These are phyloP conservation scores for Tor tambroides DNA, from an alignment of 2,113 vertebrate species.

Conservation along the genomic window DNA sequence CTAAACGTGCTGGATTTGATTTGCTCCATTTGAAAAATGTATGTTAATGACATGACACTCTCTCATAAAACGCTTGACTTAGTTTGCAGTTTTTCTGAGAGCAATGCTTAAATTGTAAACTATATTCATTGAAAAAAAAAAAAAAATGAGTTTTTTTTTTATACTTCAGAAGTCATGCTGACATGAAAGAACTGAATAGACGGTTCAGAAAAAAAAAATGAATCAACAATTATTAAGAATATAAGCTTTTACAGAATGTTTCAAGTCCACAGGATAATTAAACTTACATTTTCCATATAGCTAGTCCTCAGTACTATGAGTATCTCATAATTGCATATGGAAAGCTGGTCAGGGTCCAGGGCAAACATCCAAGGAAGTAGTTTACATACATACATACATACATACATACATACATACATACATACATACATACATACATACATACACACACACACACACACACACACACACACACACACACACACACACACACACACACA, in stretches of 20 bases:
- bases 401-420: no score
- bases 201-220: neutral
- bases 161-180: neutral
- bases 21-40: neutral
- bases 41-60: neutral
- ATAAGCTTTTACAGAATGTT: neutral
- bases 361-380: neutral
- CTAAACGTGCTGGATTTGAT: neutral
- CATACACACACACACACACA: no score
- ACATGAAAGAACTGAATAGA: neutral
- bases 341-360: constrained; percentile 25
- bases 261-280: neutral
- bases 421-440: no score
- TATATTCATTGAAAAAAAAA: neutral
- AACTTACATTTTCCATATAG: constrained; percentile 15
- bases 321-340: constrained; percentile 46
- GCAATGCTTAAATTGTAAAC: neutral
- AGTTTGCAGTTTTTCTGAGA: neutral
- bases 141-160: neutral
- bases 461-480: no score
- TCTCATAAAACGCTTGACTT: neutral
- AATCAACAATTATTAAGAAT: neutral
- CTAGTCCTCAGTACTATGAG: constrained; percentile 23
- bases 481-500: no score
- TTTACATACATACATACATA: no score